Base-by-base conservation (phyloP, 2,797 vertebrate species). In the Pseudocheirus occidentalis region DNA sequence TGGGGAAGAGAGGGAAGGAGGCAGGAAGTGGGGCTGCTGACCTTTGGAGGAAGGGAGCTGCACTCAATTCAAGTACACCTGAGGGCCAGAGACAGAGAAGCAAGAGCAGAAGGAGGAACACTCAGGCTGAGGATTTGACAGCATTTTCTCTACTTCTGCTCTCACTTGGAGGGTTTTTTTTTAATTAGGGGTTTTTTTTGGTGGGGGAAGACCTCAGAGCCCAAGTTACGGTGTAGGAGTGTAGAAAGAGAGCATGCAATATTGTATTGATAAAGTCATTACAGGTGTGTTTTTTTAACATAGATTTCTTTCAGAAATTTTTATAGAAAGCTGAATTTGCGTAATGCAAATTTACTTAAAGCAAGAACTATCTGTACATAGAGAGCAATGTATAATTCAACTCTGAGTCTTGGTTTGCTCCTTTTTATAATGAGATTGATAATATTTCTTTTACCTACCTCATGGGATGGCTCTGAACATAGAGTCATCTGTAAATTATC, bases 151-250 rank as follows among this genome's bases (percentile, higher is more conserved):
- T 24, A 29, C 29, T 29, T 57, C 56, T 28, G 7, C 56, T 55
- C 3, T 59, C 9, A 29, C 28, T 59, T 11, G 57, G 24, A 28
- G 57, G 56, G 24, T 21, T 27, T 57, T 27, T 57, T 57, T 57
- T 57, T 52, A 52, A 57, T 6, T 57, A 2, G 28, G 29, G 57
- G 1, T 29, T 58, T 58, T 58, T n/a, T n/a, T 59, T 31, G 34
- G 34, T 28, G 4, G 62, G 13, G 5, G 34, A 31, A 66, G 62
- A 12, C 1, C 34, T 14, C 1, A 1, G 31, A 59, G 34, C 34
- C 34, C 7, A 7, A 16, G 4, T 0, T 0, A 6, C 0, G 3
- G 62, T 14, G 4, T 27, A 66, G 14, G 4, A 34, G 12, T 31
- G 31, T 52, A 2, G 0, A 66, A 13, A 16, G 31, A n/a, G 31